Conservation (phyloP, 2,888 invertebrate genomes). For the Mimas tiliae region DNA sequence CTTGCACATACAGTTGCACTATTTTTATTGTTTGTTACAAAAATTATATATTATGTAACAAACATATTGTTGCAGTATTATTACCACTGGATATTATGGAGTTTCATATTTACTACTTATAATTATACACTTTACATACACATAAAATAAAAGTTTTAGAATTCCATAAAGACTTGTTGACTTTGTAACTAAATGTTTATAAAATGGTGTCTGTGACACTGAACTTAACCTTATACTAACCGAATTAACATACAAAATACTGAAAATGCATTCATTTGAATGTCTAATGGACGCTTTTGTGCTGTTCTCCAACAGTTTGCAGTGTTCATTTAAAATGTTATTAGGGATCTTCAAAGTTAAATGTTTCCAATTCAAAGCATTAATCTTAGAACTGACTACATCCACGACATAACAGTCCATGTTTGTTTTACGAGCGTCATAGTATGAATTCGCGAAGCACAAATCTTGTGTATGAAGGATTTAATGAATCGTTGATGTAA, state of each 20-base stretch:
- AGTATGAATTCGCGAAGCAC: slow-evolving; percentile 11
- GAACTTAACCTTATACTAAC: slow-evolving; percentile 79
- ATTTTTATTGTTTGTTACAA: neutral
- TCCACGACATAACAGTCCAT: slow-evolving; percentile 36
- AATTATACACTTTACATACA: neutral
- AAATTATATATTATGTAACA: neutral
- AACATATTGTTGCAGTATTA: neutral
- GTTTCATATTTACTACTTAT: neutral
- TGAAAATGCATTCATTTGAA: slow-evolving; percentile 77
- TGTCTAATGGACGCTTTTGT: slow-evolving; percentile 64
- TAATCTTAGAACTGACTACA: slow-evolving; percentile 41
- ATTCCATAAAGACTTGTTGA: neutral
- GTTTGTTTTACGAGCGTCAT: slow-evolving; percentile 30
- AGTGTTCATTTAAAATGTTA: slow-evolving; percentile 57
- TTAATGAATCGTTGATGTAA: slow-evolving; percentile 45
- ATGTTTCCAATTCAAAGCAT: slow-evolving; percentile 40
- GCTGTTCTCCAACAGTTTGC: slow-evolving; percentile 55
- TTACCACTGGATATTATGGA: neutral
- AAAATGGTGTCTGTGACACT: slow-evolving; percentile 69
- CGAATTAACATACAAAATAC: slow-evolving; percentile 81
- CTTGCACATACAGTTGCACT: neutral
- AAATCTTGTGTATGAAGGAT: slow-evolving; percentile 9
- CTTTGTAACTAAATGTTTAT: slow-evolving; percentile 44
- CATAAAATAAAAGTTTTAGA: neutral
- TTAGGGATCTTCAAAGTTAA: slow-evolving; percentile 44